These are phyloP conservation scores for Oreotrochilus melanogaster DNA, from an alignment of 2,113 vertebrate genomes.

Conservation along the genomic window DNA sequence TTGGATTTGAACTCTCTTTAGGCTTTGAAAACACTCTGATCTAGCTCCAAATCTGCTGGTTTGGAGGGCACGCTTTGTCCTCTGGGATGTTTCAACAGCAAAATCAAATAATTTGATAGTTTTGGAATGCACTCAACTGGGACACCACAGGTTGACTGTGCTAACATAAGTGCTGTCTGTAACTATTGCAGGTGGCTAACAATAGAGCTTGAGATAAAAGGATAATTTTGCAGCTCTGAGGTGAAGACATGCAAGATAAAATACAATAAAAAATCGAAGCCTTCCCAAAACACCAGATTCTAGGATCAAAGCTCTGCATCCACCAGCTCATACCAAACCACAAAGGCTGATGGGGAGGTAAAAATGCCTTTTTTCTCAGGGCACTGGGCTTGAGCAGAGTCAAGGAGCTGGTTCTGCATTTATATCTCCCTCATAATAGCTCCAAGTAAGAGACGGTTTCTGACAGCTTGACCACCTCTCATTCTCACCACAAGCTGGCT, in stretches of 20 bases:
- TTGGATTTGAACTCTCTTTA: neutral
- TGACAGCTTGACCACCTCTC: constrained; percentile 44
- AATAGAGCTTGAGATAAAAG: neutral
- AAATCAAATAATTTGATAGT: neutral
- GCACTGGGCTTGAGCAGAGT: neutral
- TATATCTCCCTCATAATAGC: neutral
- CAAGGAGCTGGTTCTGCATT: neutral
- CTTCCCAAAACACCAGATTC: neutral
- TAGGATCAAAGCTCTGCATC: neutral
- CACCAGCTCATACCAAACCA: neutral
- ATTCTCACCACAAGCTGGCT: constrained; percentile 27
- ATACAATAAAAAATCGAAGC: neutral
- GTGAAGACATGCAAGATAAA: neutral
- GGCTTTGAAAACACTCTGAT: neutral
- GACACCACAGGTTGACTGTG: neutral
- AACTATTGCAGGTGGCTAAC: neutral
- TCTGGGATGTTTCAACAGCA: neutral
- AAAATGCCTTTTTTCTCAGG: neutral
- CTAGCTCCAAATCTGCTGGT: neutral
- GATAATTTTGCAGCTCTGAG: neutral
- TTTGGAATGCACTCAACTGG: neutral
- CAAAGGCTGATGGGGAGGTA: neutral
- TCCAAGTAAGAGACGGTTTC: neutral
- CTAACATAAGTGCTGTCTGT: neutral
- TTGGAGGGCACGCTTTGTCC: neutral